These are phyloP conservation scores for Caenorhabditis sp. DNA, from an alignment of 2,888 invertebrate species.

Conservation along the genomic window DNA sequence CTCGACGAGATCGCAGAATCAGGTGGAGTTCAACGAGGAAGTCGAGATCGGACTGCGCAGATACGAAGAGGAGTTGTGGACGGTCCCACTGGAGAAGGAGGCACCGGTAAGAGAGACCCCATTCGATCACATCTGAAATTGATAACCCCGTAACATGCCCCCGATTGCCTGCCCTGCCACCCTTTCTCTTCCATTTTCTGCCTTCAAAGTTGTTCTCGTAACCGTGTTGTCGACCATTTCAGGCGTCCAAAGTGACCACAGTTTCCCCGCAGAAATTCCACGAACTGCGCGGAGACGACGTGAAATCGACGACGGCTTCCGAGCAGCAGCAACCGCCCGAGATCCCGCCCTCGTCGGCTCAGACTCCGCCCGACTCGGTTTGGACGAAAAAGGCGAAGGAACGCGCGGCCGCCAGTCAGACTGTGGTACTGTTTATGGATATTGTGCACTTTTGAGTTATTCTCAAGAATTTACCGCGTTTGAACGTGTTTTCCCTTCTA, in stretches of 20 bases:
- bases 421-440: conserved; percentile 57
- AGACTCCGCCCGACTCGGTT: conserved; percentile 67
- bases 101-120: conserved; percentile 61
- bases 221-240: conserved; percentile 53
- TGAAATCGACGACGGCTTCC: conserved; percentile 10
- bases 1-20: conserved; percentile 90
- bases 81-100: conserved; percentile 61
- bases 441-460: conserved; percentile 22
- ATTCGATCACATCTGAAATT: background rate
- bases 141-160: conserved; percentile 11
- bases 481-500: background rate
- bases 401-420: conserved; percentile 69
- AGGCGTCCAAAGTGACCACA: conserved; percentile 70
- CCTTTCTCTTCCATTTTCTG: conserved; percentile 4
- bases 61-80: conserved; percentile 96
- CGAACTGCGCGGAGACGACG: conserved; percentile 57
- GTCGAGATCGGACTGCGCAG: conserved; percentile 97
- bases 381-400: conserved; percentile 78
- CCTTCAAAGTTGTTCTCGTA: conserved; percentile 42
- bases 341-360: conserved; percentile 58
- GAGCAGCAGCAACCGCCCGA: conserved; percentile 62
- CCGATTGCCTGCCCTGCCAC: conserved; percentile 6
- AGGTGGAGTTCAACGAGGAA: conserved; percentile 92
- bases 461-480: conserved; percentile 10
- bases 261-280: conserved; percentile 69